Evolutionary conservation across 2,888 invertebrate species (phyloP).

Genomic region (Clivina fossor): DNA sequence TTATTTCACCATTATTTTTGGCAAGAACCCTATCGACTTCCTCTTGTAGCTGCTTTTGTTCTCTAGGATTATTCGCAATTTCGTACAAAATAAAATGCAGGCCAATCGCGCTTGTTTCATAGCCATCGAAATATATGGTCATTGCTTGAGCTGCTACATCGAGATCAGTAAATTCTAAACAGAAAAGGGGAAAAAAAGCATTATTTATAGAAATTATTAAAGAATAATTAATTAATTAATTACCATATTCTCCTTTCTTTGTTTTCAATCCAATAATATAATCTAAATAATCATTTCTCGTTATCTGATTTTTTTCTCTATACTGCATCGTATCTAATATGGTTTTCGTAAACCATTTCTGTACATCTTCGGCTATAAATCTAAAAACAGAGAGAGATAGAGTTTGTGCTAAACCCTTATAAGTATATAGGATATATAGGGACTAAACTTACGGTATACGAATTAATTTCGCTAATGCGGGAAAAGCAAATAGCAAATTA

Average conservation of each 20-base stretch:
- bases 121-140: constrained; percentile 54
- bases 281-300: constrained; percentile 53
- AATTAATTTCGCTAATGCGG: constrained; percentile 41
- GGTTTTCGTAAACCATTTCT: constrained; percentile 47
- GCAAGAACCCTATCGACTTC: constrained; percentile 48
- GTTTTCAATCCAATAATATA: constrained; percentile 48
- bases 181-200: constrained; percentile 5
- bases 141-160: constrained; percentile 49
- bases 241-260: constrained; percentile 32
- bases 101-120: constrained; percentile 53
- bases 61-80: constrained; percentile 49
- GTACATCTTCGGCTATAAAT: constrained; percentile 40
- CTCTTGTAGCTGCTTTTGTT: constrained; percentile 50
- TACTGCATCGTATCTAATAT: constrained; percentile 48
- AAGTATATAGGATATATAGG: too few relatives aligned
- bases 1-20: constrained; percentile 46
- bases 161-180: constrained; percentile 43
- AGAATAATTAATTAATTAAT: not conserved
- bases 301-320: constrained; percentile 49
- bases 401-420: too few relatives aligned
- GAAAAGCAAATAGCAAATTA: constrained; percentile 41
- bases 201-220: not conserved
- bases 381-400: too few relatives aligned
- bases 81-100: constrained; percentile 50
- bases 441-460: constrained; percentile 37